These are phyloP conservation scores for Drosophila suzukii DNA, from an alignment of 1,140 invertebrate genomes.

Conservation along the genomic window DNA sequence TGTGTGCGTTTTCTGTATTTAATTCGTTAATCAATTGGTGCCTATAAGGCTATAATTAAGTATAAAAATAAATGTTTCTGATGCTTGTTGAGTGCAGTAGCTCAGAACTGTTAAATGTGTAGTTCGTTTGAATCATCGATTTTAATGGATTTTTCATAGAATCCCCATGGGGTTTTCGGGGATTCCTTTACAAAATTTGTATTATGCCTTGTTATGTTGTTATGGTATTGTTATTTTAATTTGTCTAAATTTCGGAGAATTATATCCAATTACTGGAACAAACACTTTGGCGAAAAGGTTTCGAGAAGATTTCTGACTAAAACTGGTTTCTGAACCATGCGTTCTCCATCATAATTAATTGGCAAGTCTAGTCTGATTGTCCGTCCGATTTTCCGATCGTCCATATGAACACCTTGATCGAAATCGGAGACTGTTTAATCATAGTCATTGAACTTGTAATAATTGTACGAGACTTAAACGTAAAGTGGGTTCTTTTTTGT, in stretches of 20 bases:
- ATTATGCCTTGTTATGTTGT: too few relatives aligned
- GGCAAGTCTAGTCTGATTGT: constrained; percentile 8
- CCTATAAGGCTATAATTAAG: constrained; percentile 46
- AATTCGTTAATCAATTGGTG: constrained; percentile 43
- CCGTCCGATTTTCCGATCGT: constrained; percentile 19
- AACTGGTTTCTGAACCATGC: constrained; percentile 28
- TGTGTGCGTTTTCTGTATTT: constrained; percentile 40
- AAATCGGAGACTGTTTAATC: constrained; percentile 18
- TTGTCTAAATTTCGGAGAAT: constrained; percentile 1
- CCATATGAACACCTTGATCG: constrained; percentile 37
- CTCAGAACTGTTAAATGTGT: constrained; percentile 7
- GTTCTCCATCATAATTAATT: constrained; percentile 34
- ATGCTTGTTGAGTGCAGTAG: constrained; percentile 3
- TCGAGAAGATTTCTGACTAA: constrained; percentile 1
- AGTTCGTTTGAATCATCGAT: constrained; percentile 16
- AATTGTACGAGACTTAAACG: constrained; percentile 5
- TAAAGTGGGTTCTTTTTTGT: background rate
- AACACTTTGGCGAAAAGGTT: background rate
- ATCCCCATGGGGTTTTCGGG: background rate
- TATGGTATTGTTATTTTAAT: background rate
- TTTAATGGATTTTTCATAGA: constrained; percentile 2
- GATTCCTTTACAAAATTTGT: background rate
- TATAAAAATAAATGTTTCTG: constrained; percentile 22
- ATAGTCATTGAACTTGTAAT: constrained; percentile 45
- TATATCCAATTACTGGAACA: constrained; percentile 8